Conservation (phyloP, 2,888 invertebrate species). For the Cosmia pyralina region DNA sequence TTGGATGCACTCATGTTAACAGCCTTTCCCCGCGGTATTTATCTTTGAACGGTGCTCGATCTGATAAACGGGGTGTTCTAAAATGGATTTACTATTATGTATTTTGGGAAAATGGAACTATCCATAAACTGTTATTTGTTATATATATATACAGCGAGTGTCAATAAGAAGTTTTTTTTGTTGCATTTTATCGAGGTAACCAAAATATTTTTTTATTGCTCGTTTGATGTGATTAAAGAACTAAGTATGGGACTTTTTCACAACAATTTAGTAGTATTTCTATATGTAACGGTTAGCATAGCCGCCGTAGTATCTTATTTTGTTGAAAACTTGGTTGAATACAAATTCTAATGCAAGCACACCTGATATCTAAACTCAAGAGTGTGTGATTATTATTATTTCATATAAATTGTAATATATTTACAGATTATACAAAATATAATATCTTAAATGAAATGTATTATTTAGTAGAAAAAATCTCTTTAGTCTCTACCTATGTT, state of each 20-base stretch:
- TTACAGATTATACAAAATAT: constrained; percentile 45
- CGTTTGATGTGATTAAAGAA: constrained; percentile 6
- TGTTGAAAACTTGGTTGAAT: neutral
- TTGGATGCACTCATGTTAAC: neutral
- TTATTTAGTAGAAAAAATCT: constrained; percentile 1
- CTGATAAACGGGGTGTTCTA: neutral
- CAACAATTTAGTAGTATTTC: neutral
- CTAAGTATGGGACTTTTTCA: constrained; percentile 11
- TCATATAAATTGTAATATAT: constrained; percentile 36
- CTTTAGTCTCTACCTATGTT: neutral
- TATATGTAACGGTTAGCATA: neutral
- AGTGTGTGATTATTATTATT: constrained; percentile 26
- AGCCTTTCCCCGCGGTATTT: neutral
- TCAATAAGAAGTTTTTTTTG: constrained; percentile 6
- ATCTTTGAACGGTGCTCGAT: constrained; percentile 26
- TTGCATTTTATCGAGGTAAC: constrained; percentile 18
- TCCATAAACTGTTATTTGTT: neutral
- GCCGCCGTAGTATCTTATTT: neutral
- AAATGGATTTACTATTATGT: neutral
- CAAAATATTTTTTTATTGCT: constrained; percentile 1
- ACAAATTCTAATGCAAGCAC: neutral
- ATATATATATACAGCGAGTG: constrained; percentile 6
- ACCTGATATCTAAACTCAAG: neutral
- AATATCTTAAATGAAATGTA: constrained; percentile 11
- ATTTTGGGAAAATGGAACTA: neutral